phyloP scores from a whole-genome alignment of 2,113 vertebrate genomes.

The Rhea pennata region DNA sequence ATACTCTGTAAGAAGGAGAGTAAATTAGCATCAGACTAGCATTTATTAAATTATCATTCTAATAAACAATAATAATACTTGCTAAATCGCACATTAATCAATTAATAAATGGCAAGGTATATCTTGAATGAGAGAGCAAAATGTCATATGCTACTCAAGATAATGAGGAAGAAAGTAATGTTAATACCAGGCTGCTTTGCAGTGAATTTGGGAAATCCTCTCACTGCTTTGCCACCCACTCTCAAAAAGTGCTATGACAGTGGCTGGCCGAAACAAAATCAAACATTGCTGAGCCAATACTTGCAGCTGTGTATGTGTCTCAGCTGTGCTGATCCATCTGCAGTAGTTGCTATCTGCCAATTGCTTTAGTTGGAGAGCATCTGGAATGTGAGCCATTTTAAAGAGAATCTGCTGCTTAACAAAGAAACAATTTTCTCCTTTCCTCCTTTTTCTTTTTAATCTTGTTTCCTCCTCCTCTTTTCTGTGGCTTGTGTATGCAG shows the following conservation, averaged over 20 bases:
- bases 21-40: background rate
- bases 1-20: background rate
- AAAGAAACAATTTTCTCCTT: background rate
- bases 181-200: constrained; percentile 15
- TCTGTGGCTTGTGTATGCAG: background rate
- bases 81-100: background rate
- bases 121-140: background rate
- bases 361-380: constrained; percentile 48
- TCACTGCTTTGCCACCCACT: background rate
- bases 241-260: background rate
- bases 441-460: background rate
- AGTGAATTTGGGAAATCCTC: constrained; percentile 23
- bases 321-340: constrained; percentile 65
- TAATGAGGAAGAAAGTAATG: background rate
- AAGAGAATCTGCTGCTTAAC: background rate
- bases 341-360: constrained; percentile 52
- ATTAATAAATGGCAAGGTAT: background rate
- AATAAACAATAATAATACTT: background rate
- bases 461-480: background rate
- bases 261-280: constrained; percentile 28
- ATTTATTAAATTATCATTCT: background rate
- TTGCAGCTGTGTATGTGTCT: constrained; percentile 47
- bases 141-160: background rate
- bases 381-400: constrained; percentile 57
- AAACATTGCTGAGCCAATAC: constrained; percentile 32